Percentiles rank a stretch among this genome's conserved stretches.
Conservation (phyloP, 2,113 vertebrate genomes). For the Trichomycterus rosablanca region DNA sequence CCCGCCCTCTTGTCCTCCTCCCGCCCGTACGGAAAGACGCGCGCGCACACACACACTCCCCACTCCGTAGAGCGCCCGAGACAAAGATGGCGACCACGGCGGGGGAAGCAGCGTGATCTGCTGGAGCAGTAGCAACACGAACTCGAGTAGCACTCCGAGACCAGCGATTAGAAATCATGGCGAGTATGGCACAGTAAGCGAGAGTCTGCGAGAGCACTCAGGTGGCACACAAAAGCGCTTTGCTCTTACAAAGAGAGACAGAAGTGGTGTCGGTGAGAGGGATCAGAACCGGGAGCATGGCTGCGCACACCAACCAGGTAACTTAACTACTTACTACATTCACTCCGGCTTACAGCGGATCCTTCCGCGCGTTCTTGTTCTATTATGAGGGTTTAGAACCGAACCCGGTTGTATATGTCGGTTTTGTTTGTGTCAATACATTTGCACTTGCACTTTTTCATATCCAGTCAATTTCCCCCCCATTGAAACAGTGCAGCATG, state of each 20-base stretch:
- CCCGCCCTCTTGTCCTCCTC: too few species aligned
- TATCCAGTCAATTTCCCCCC: constrained; percentile 3
- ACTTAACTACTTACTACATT: constrained; percentile 42
- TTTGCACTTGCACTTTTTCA: background rate
- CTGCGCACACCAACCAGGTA: constrained; percentile 75
- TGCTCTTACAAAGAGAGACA: constrained; percentile 2
- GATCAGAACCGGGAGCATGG: constrained; percentile 71
- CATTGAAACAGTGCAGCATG: constrained; percentile 61
- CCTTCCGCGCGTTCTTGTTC: too few species aligned
- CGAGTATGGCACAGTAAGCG: constrained; percentile 58
- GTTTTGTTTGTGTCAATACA: background rate
- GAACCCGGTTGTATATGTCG: background rate
- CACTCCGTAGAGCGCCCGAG: constrained; percentile 43
- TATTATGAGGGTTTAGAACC: too few species aligned
- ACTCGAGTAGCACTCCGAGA: constrained; percentile 49
- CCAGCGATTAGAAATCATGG: constrained; percentile 52
- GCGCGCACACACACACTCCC: background rate
- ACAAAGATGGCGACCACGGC: constrained; percentile 73
- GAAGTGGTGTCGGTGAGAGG: background rate
- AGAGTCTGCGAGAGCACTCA: constrained; percentile 44
- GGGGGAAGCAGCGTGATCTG: constrained; percentile 65
- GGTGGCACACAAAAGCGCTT: background rate
- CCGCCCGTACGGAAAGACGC: background rate
- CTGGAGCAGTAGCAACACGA: constrained; percentile 54
- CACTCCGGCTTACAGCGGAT: background rate